These are phyloP conservation scores for Acanthis flammea DNA, from an alignment of 2,797 vertebrate genomes.

Conservation along the genomic window DNA sequence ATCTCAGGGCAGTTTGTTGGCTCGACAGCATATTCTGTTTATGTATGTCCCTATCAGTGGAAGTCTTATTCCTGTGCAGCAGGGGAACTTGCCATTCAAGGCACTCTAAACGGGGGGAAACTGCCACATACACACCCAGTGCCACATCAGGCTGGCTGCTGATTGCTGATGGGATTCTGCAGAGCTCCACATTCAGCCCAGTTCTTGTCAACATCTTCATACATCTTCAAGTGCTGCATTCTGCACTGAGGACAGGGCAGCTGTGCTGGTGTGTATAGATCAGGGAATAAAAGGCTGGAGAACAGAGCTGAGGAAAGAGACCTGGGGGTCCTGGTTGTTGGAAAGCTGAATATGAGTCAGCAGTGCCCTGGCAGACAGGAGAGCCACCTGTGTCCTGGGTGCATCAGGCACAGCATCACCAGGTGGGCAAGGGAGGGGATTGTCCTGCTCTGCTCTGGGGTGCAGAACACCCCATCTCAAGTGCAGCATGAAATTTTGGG, in stretches of 20 bases:
- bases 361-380: not conserved
- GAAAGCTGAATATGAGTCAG: not conserved
- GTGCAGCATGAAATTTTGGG: not conserved
- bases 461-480: accelerated
- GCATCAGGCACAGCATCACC: no score
- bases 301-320: not conserved
- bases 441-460: accelerated
- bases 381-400: not conserved
- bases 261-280: not conserved
- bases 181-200: not conserved
- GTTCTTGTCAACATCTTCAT: not conserved
- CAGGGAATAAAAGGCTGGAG: not conserved
- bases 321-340: accelerated
- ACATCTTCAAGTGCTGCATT: not conserved
- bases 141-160: not conserved
- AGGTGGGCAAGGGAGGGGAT: accelerated
- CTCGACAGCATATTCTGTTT: not conserved
- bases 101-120: not conserved
- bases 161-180: not conserved
- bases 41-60: not conserved
- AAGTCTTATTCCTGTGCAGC: not conserved
- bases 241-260: not conserved
- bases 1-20: not conserved
- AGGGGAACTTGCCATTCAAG: not conserved
- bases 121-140: not conserved